Evolutionary conservation across 2,113 vertebrate genomes (phyloP).

Genomic region (Mustela lutreola): DNA sequence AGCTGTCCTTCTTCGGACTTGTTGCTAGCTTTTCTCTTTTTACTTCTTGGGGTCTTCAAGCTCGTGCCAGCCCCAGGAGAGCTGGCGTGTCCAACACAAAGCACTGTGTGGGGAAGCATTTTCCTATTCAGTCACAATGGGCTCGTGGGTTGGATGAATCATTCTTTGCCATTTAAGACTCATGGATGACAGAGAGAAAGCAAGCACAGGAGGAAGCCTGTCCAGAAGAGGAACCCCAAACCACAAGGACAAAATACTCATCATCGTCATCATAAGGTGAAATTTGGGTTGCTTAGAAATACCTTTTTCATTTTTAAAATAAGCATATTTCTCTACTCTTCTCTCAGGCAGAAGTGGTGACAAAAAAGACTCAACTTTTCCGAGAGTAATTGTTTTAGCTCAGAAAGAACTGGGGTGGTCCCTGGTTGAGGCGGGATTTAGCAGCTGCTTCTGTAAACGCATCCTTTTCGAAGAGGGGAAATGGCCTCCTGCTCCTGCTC

Average conservation of each 20-base stretch:
- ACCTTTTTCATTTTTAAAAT: background rate
- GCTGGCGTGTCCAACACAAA: background rate
- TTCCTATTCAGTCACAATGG: background rate
- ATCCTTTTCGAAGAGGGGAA: background rate
- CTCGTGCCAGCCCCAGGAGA: background rate
- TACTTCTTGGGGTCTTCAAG: background rate
- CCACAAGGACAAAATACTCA: background rate
- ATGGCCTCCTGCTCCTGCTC: background rate
- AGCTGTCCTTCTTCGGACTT: background rate
- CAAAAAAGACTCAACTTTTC: background rate
- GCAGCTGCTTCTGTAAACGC: background rate
- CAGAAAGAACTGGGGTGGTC: background rate
- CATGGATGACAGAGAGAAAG: background rate
- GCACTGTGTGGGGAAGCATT: background rate
- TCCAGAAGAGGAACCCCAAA: background rate
- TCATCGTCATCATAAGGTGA: background rate
- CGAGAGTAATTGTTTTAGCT: background rate
- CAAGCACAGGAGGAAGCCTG: background rate
- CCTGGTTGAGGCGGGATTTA: background rate
- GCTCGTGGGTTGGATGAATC: background rate
- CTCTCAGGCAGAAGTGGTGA: background rate
- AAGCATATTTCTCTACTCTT: background rate
- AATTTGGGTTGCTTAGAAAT: background rate
- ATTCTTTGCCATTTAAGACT: conserved; percentile 1
- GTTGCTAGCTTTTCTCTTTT: background rate